These are phyloP conservation scores for Augochlora pura DNA, from an alignment of 1,140 invertebrate species.

Conservation along the genomic window DNA sequence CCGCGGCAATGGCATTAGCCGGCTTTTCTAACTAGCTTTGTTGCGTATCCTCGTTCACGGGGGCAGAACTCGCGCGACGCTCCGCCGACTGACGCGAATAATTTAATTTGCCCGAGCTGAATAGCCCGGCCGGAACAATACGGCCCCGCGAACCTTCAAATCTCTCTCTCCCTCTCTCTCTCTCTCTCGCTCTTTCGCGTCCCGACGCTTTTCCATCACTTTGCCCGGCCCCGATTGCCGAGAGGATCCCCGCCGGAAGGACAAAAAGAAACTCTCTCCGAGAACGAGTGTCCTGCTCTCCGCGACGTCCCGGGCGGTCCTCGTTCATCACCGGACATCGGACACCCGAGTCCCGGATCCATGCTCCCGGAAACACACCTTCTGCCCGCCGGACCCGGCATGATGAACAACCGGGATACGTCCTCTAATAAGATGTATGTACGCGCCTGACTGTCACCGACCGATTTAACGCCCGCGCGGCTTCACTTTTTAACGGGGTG, in stretches of 20 bases:
- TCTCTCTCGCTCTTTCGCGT: too few species aligned
- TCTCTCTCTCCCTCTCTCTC: too few species aligned
- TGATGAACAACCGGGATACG: conserved; percentile 13
- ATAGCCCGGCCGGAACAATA: conserved; percentile 1
- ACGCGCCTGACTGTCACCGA: neutral
- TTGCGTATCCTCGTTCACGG: conserved; percentile 9
- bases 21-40: conserved; percentile 39
- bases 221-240: neutral
- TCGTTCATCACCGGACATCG: conserved; percentile 20
- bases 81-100: conserved; percentile 30
- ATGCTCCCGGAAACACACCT: neutral
- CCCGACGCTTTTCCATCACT: neutral
- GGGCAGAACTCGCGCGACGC: neutral
- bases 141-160: conserved; percentile 11
- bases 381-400: neutral
- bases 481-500: neutral
- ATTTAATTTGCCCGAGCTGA: conserved; percentile 38
- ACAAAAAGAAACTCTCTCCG: too few species aligned
- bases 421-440: conserved; percentile 24
- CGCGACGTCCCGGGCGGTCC: neutral
- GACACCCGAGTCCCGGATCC: neutral
- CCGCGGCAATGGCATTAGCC: conserved; percentile 16
- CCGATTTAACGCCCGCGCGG: neutral
- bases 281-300: neutral
- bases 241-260: too few species aligned